These are phyloP conservation scores for Gymnosoma rotundatum DNA, from an alignment of 2,888 invertebrate genomes.

Conservation along the genomic window DNA sequence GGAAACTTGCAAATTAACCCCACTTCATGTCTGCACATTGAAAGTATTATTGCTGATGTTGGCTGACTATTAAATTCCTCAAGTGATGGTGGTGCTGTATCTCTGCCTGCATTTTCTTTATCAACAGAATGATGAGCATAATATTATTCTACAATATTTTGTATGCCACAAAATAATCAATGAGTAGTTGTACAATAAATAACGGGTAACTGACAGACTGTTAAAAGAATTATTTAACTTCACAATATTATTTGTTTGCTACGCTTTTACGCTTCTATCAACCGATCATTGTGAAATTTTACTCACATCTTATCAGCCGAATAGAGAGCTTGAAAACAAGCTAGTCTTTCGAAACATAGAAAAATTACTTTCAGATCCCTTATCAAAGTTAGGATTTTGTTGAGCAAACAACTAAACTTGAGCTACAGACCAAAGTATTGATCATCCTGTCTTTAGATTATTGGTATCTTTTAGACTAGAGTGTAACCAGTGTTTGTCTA, in stretches of 20 bases:
- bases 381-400: too few relatives aligned
- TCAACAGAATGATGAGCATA: conserved; percentile 21
- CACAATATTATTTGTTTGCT: neutral
- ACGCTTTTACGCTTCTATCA: too few relatives aligned
- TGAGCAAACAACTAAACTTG: too few relatives aligned
- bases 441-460: too few relatives aligned
- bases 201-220: conserved; percentile 6
- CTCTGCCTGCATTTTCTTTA: neutral
- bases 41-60: neutral
- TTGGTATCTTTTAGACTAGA: too few relatives aligned
- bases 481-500: too few relatives aligned
- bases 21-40: conserved; percentile 11
- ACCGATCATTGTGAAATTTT: too few relatives aligned
- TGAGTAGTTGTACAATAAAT: conserved; percentile 29
- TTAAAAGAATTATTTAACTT: conserved; percentile 2
- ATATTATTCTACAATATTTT: conserved; percentile 55
- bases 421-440: too few relatives aligned
- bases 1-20: conserved; percentile 47
- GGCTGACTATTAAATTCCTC: conserved; percentile 42
- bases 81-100: conserved; percentile 30
- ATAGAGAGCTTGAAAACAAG: too few relatives aligned
- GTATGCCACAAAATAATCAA: conserved; percentile 63
- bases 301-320: too few relatives aligned
- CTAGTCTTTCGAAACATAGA: too few relatives aligned
- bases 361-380: too few relatives aligned